phyloP scores from a whole-genome alignment of 2,113 vertebrate species.

The Agapornis roseicollis region DNA sequence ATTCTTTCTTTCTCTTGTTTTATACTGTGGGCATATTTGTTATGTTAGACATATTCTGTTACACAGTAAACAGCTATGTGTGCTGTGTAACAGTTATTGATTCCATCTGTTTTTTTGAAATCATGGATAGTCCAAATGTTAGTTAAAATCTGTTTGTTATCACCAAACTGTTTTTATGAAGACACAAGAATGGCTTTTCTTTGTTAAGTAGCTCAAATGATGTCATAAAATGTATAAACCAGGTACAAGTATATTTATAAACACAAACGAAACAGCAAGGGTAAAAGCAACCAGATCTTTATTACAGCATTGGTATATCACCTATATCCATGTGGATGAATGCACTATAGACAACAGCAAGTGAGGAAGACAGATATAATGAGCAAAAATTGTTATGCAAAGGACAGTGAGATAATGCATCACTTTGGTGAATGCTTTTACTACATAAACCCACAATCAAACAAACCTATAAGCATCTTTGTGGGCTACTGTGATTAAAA shows the following conservation, averaged over 20 bases:
- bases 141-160: slow-evolving; percentile 74
- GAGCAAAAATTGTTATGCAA: background rate
- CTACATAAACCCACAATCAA: background rate
- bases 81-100: slow-evolving; percentile 54
- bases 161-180: slow-evolving; percentile 55
- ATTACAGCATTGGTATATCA: background rate
- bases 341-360: background rate
- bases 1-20: slow-evolving; percentile 11
- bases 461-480: background rate
- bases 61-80: slow-evolving; percentile 55
- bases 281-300: background rate
- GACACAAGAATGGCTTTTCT: background rate
- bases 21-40: slow-evolving; percentile 38
- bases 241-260: background rate
- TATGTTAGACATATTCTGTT: slow-evolving; percentile 50
- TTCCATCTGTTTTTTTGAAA: slow-evolving; percentile 76
- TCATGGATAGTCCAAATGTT: slow-evolving; percentile 68
- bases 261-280: background rate
- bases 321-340: background rate
- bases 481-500: background rate
- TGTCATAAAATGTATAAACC: background rate
- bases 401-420: background rate
- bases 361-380: background rate
- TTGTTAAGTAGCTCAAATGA: background rate
- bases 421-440: background rate